Evolutionary conservation across 2,888 invertebrate species (phyloP), one percentile per base, ranked within the genome.

Genomic region (Eristalis pertinax): DNA sequence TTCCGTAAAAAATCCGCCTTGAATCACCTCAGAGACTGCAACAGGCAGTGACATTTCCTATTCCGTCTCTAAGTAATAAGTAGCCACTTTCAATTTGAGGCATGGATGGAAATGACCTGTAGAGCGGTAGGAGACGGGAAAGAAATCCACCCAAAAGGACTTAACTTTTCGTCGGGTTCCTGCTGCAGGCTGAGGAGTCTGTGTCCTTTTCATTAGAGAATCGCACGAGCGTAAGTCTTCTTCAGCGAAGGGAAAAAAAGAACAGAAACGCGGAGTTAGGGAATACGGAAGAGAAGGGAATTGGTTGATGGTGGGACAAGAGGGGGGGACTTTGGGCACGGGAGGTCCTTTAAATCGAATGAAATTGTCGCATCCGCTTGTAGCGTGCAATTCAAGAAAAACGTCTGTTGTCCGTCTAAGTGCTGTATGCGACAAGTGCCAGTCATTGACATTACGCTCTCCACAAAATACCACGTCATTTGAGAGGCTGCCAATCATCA

Each of bases 1-100:
- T 67, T 76, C 67, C 41, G 58, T 4, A 8, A 50, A 50, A 50
- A 19, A 38, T 68, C 67, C 58, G 60, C 60, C 43, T 56, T 43
- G 68, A 15, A 32, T 43, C 68, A 68, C 29, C 67, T 60, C 10
- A 15, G 41, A 32, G 64, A 24, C 26, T 26, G 32, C 24, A 32
- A 22, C 50, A 50, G 50, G 26, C 24, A 26, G 26, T 50, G 64
- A 62, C 50, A 70, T 38, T 13, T 38, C 13, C 67, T 43, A 65
- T 67, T 60, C 65, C 41, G 60, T 41, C 72, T 65, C 58, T 73
- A 60, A 67, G 79, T 69, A 68, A 62, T 68, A 74, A 43, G 50
- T 5, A 50, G 62, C 35, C 63, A n/a, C 50, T 74, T 73, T 80
- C 73, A 80, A 73, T 73, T 74, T 68, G 15, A 62, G 62, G 26